phyloP scores from a whole-genome alignment of 2,113 vertebrate species.

The Emydocephalus ijimae region DNA sequence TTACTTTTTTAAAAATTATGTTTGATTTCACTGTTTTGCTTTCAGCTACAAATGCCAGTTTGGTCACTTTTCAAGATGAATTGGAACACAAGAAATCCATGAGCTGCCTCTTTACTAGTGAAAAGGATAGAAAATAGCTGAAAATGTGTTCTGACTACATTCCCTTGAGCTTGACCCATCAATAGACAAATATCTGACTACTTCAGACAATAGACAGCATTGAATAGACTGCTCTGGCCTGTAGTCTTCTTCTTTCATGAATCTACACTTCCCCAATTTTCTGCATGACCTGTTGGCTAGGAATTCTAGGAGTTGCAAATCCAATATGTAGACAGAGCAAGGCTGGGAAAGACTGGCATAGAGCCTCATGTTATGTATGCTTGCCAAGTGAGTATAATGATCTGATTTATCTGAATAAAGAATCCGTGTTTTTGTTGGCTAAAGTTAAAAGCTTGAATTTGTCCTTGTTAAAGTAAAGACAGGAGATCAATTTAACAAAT shows the following conservation, averaged over 20 bases:
- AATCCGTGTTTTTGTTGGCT: not conserved
- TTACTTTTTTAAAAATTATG: not conserved
- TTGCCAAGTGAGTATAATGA: not conserved
- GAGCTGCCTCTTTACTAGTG: not conserved
- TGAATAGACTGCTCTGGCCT: not conserved
- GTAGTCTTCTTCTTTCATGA: not conserved
- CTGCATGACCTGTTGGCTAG: not conserved
- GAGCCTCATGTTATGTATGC: not conserved
- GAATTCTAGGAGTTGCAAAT: not conserved
- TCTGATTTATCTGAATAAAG: not conserved
- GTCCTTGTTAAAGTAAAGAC: not conserved
- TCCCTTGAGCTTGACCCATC: slow-evolving; percentile 22
- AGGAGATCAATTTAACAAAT: not conserved
- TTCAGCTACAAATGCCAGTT: slow-evolving; percentile 32
- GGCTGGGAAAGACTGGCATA: not conserved
- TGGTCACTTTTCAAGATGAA: slow-evolving; percentile 28
- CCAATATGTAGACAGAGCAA: not conserved
- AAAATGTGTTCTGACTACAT: slow-evolving; percentile 14
- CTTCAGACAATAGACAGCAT: not conserved
- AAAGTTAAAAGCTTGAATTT: not conserved
- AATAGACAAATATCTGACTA: not conserved
- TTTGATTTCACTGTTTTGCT: slow-evolving; percentile 27
- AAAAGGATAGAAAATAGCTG: not conserved
- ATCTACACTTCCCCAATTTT: not conserved
- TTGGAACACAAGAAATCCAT: slow-evolving; percentile 31